Percentiles rank a stretch among this genome's conserved stretches.
phyloP scores from a whole-genome alignment of 2,888 invertebrate species.

The Chironomus tentans region DNA sequence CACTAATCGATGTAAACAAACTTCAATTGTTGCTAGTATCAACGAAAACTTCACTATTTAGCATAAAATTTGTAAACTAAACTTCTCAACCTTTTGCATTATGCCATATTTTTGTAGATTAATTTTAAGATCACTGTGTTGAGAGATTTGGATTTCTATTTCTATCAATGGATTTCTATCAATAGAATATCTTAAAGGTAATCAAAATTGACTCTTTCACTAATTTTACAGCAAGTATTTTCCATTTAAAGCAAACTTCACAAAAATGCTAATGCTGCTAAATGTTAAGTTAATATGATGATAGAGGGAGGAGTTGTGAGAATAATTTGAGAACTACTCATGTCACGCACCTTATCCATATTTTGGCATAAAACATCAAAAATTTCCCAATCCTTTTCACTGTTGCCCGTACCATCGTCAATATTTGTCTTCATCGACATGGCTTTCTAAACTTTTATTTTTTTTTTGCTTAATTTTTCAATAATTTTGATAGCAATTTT shows the following conservation, averaged over 20 bases:
- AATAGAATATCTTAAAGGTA: no score
- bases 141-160: no score
- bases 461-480: neutral
- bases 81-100: neutral
- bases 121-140: no score
- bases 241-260: no score
- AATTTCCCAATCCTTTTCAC: slow-evolving; percentile 63
- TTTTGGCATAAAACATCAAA: slow-evolving; percentile 54
- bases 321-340: no score
- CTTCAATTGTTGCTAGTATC: neutral
- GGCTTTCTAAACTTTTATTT: neutral
- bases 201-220: no score
- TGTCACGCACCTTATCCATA: slow-evolving; percentile 27
- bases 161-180: no score
- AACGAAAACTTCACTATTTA: neutral
- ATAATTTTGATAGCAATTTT: slow-evolving; percentile 31
- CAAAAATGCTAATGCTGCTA: no score
- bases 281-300: no score
- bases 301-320: no score
- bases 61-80: neutral
- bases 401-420: slow-evolving; percentile 38
- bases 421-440: slow-evolving; percentile 15
- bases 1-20: slow-evolving; percentile 26
- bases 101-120: no score
- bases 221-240: no score